Conservation (phyloP, 2,888 invertebrate species). For the Cancer borealis region DNA sequence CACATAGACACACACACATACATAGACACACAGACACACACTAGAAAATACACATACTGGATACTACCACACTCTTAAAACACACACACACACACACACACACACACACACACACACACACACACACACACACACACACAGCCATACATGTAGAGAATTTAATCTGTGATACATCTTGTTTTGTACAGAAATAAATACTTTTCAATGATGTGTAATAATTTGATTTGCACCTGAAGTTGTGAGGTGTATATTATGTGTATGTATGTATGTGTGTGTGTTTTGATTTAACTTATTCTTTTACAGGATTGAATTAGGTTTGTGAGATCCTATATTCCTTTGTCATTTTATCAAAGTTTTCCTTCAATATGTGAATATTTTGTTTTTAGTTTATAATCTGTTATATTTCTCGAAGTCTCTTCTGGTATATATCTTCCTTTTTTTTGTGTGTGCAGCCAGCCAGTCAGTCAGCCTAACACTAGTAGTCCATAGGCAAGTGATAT, state of each 20-base stretch:
- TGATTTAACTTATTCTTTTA: no score
- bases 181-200: conserved; percentile 66
- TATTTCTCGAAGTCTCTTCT: no score
- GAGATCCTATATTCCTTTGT: no score
- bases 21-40: conserved; percentile 43
- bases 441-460: no score
- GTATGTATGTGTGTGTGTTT: neutral
- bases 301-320: no score
- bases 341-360: no score
- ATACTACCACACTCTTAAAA: neutral
- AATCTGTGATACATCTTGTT: conserved; percentile 70
- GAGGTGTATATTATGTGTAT: neutral
- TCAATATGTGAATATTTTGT: no score
- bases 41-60: conserved; percentile 32
- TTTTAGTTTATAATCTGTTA: no score
- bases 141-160: conserved; percentile 46
- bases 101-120: neutral
- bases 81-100: conserved; percentile 34
- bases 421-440: no score
- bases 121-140: conserved; percentile 15
- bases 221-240: neutral
- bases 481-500: neutral
- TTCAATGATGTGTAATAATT: neutral
- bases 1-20: conserved; percentile 35
- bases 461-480: neutral